These are phyloP conservation scores for Falco punctatus DNA, from an alignment of 2,113 vertebrate genomes.

Conservation along the genomic window DNA sequence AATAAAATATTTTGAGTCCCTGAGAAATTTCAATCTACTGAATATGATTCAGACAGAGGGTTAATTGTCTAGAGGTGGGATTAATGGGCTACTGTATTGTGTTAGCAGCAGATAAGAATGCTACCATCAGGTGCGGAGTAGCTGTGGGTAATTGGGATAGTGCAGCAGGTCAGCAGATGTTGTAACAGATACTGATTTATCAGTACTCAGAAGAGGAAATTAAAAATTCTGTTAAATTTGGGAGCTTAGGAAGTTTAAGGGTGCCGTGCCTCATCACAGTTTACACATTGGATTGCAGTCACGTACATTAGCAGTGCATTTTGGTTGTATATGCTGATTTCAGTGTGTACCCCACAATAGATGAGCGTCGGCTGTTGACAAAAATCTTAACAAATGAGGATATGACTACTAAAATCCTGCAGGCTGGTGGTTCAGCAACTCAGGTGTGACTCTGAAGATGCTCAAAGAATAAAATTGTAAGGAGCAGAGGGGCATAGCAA, in stretches of 20 bases:
- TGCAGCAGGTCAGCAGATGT: conserved; percentile 8
- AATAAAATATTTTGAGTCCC: conserved; percentile 28
- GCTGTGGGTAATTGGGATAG: background rate
- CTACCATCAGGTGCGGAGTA: background rate
- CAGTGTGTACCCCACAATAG: background rate
- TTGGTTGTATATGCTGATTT: background rate
- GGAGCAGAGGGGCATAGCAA: background rate
- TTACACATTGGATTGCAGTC: background rate
- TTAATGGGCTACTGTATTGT: background rate
- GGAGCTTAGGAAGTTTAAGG: background rate
- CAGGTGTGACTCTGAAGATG: background rate
- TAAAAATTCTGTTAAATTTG: background rate
- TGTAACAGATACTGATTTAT: conserved; percentile 5
- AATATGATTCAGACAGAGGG: background rate
- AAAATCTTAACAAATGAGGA: background rate
- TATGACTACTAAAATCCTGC: background rate
- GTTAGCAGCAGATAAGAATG: conserved; percentile 15
- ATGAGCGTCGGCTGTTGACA: background rate
- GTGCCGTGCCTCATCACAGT: background rate
- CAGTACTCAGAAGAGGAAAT: background rate
- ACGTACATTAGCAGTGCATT: background rate
- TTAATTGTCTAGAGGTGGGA: conserved; percentile 35
- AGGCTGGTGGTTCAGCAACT: background rate
- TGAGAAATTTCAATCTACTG: background rate
- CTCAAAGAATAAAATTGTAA: background rate